Evolutionary conservation across 2,888 invertebrate species (phyloP).

Genomic region (Mythimna vitellina): DNA sequence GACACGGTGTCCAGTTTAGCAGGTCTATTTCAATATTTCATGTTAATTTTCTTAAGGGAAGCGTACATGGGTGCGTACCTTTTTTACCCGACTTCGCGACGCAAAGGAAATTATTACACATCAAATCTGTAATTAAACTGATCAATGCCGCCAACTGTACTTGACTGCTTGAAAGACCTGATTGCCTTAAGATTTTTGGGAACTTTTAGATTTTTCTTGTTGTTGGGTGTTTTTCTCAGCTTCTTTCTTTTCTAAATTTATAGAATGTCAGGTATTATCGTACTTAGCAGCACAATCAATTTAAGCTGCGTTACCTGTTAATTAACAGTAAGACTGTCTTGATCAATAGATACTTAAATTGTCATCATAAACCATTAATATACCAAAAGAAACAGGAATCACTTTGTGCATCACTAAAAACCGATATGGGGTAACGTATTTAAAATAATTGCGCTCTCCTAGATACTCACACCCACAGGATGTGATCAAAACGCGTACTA

Average conservation of each 20-base stretch:
- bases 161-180: too few relatives aligned
- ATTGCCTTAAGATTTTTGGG: too few relatives aligned
- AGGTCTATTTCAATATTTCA: conserved; percentile 5
- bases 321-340: too few relatives aligned
- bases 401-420: not conserved
- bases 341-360: not conserved
- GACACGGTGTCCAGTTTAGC: conserved; percentile 14
- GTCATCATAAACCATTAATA: not conserved
- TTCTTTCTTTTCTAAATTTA: too few relatives aligned
- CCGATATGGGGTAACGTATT: not conserved
- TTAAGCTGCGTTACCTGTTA: not conserved
- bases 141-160: too few relatives aligned
- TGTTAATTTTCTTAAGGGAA: not conserved
- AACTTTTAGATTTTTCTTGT: too few relatives aligned
- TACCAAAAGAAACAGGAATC: not conserved
- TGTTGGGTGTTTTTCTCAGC: too few relatives aligned
- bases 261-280: too few relatives aligned
- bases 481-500: not conserved
- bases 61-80: not conserved
- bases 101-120: too few relatives aligned
- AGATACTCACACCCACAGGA: not conserved
- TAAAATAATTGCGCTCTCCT: not conserved
- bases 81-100: not conserved
- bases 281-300: not conserved
- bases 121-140: too few relatives aligned